Conservation (phyloP, 2,113 vertebrate species). For the Tupaia tana region DNA sequence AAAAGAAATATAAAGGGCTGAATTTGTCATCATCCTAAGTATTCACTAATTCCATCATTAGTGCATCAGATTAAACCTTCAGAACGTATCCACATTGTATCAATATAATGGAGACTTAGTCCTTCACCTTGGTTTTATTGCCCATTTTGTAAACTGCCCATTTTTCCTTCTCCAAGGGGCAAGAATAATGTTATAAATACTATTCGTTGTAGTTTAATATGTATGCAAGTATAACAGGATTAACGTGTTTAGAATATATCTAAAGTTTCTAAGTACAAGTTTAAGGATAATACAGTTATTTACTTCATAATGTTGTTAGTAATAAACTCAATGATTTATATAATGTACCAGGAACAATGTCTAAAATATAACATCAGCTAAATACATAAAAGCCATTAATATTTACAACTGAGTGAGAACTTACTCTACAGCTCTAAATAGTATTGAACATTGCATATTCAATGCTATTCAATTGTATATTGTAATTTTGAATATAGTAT, state of each 20-base stretch:
- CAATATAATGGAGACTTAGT: neutral
- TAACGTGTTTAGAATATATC: neutral
- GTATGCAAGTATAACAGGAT: neutral
- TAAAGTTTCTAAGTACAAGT: neutral
- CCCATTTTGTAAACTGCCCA: neutral
- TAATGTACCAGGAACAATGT: neutral
- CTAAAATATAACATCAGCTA: neutral
- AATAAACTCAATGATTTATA: neutral
- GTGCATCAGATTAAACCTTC: neutral
- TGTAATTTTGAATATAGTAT: too few species aligned
- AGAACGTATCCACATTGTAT: too few species aligned
- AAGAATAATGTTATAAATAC: neutral
- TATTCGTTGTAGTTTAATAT: neutral
- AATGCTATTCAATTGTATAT: too few species aligned
- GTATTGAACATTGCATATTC: too few species aligned
- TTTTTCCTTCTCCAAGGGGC: neutral
- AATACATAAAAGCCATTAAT: neutral
- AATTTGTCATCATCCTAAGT: neutral
- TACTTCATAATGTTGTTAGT: neutral
- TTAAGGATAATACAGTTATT: neutral
- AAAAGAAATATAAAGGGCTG: conserved; percentile 54
- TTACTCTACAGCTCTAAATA: neutral
- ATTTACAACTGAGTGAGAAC: neutral
- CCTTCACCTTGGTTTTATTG: neutral
- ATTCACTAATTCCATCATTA: neutral